Base-by-base conservation (phyloP, 2,888 invertebrate species). In the Tetragonisca angustula region DNA sequence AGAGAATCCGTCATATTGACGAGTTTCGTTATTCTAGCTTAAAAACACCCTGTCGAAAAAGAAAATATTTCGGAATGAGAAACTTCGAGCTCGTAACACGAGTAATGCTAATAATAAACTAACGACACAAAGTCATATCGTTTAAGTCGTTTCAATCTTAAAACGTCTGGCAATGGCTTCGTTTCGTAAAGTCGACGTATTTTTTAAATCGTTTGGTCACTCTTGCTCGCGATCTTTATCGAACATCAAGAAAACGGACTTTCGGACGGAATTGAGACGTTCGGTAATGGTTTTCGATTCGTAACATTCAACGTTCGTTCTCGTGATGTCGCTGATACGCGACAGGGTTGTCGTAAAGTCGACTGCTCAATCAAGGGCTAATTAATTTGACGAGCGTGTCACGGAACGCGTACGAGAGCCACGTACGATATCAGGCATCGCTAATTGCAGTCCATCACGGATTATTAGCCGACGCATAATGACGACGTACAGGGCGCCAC, bases 301-400 rank as follows among this genome's bases (percentile, higher is more conserved):
- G 36, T 15, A 21, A 32, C 13, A 2, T 49, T 17, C 32, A 32
- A 56, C 61, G 32, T 32, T 50, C 36, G 50, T 79, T 36, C 59
- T 59, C 11, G 43, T 9, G 11, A 43, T 2, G 43, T 43, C 43
- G 11, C 2, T 43, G 43, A 11, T 1, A 43, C 49, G 24, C 72
- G 9, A 17, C 36, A 61, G 56, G 69, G 52, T 54, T 50, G 36
- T 27, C 54, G 52, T 54, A 68, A 81, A 75, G 36, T 64, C 62
- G 54, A 15, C 6, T 36, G 68, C 36, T 73, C 62, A 50, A 72
- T 68, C 72, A 27, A 11, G 54, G 76, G 72, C 76, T 88, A 86
- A 88, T 88, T 88, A 88, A 86, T 83, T 86, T 83, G 86, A 88
- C 82, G 83, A 67, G 68, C 85, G 75, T 73, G 87, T 84, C 81